A percentile compares a stretch with the other conserved stretches of the same genome.
phyloP scores from a whole-genome alignment of 2,113 vertebrate species.

The Sturnus vulgaris region DNA sequence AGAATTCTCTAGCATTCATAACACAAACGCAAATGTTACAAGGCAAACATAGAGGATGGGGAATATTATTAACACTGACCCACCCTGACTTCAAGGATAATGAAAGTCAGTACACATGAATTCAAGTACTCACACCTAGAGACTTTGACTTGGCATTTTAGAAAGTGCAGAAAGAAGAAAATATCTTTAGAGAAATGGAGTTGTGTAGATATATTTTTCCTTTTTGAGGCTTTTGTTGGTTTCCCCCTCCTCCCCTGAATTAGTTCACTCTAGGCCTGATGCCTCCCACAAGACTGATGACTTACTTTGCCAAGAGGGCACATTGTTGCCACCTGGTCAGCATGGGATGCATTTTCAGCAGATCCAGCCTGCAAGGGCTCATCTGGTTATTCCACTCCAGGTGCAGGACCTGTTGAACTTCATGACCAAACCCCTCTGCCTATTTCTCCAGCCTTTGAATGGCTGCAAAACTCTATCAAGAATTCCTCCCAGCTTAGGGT shows the following conservation, averaged over 20 bases:
- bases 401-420: background rate
- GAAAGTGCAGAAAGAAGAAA: background rate
- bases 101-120: background rate
- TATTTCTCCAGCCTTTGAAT: background rate
- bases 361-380: background rate
- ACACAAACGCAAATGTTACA: background rate
- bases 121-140: background rate
- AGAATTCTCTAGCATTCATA: background rate
- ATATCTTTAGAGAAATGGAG: background rate
- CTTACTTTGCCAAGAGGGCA: background rate
- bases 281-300: fast-evolving
- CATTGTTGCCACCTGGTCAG: background rate
- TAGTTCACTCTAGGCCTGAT: background rate
- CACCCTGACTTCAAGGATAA: background rate
- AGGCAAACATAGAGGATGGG: background rate
- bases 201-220: background rate
- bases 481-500: background rate
- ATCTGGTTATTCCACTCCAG: background rate
- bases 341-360: background rate
- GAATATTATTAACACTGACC: background rate
- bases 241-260: background rate
- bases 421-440: background rate
- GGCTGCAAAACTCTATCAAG: background rate
- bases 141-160: background rate
- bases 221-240: background rate